A percentile compares a stretch with the other conserved stretches of the same genome.
Evolutionary conservation across 2,797 vertebrate genomes (phyloP).

Genomic region (Cuculus canorus): DNA sequence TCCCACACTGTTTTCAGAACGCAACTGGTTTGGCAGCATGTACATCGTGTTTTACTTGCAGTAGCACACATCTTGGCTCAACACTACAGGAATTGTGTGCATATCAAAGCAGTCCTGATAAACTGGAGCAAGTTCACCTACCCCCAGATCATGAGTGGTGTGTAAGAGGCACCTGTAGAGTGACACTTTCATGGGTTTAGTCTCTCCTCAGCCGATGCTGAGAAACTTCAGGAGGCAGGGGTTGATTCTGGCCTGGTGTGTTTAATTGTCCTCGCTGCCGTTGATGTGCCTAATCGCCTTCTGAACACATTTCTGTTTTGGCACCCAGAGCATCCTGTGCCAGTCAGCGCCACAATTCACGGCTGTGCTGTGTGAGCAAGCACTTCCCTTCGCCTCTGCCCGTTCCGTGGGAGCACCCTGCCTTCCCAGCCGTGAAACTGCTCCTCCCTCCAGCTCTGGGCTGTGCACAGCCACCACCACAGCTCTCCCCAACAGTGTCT

Average conservation of each 20-base stretch:
- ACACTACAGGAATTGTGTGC: neutral
- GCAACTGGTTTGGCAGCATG: neutral
- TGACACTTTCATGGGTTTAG: neutral
- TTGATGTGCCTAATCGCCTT: neutral
- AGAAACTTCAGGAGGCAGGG: neutral
- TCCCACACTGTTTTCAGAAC: rapidly evolving
- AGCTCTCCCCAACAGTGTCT: neutral
- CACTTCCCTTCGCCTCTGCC: neutral
- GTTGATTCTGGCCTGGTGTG: neutral
- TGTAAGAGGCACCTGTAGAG: neutral
- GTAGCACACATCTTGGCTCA: neutral
- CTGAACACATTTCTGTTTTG: neutral
- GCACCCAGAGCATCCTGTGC: neutral
- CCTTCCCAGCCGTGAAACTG: rapidly evolving
- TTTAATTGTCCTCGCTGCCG: neutral
- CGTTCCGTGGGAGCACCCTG: neutral
- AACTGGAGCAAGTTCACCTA: neutral
- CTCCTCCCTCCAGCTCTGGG: neutral
- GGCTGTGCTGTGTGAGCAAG: neutral
- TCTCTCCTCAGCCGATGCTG: neutral
- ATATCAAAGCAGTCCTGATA: neutral
- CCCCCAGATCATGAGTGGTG: rapidly evolving
- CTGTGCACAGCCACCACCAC: neutral
- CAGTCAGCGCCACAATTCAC: neutral
- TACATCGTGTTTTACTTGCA: rapidly evolving